Base-by-base conservation (phyloP, 2,113 vertebrate species). In the Siniperca knerii region DNA sequence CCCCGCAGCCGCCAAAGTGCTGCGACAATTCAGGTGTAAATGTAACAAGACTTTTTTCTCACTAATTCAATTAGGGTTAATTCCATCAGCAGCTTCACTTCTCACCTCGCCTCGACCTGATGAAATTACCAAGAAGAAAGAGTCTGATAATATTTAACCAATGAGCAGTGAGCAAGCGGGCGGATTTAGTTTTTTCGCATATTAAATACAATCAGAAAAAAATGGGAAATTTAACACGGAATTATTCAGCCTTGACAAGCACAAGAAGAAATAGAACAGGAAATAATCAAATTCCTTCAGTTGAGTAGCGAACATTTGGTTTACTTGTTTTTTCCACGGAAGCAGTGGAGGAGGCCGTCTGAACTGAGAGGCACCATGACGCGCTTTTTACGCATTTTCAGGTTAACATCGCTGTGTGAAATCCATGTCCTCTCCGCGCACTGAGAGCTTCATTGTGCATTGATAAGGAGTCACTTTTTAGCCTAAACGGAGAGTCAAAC, bases 401-500 rank as follows among this genome's bases (percentile, higher is more conserved):
- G 89, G 91, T 93, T 95, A 88, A 93, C 93, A 90, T 77, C 18
- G 52, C 83, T 0, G 89, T 95, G 94, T 92, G 93, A 95, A 94
- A 91, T 91, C 90, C 92, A 91, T 62, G 90, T 88, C 85, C 75
- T 75, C 81, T 13, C 29, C 64, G 88, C 86, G 57, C 90, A 94
- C 94, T 93, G 92, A 94, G 93, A 84, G 92, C 88, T 74, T 89
- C 94, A 88, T 95, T 95, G 93, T 94, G 86, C 93, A 94, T 94
- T 95, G 91, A 94, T 93, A 87, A 90, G 80, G 13, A 92, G 76
- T n/a, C 37, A 7, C 69, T 54, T 87, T 52, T 87, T 89, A 29
- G 29, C 29, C 29, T n/a, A 76, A 83, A 80, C 35, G 61, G 42
- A 81, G 66, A 72, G 57, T 73, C 58, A 25, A 64, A 12, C 55